Evolutionary conservation across 2,888 invertebrate genomes (phyloP).

Genomic region (Brenthis daphne): DNA sequence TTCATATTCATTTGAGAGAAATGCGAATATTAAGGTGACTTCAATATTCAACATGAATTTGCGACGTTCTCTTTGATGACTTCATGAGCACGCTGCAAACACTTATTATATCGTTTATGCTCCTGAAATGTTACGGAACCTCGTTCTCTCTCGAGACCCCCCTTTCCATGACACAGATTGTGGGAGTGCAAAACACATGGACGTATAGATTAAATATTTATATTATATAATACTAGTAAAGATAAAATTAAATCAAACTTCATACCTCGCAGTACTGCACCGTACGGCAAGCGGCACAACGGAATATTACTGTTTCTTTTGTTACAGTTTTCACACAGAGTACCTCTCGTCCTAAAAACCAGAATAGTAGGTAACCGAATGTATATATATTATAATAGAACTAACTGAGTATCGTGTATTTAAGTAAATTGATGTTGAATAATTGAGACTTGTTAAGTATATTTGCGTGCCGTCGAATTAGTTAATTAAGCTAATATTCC

Average conservation of each 20-base stretch:
- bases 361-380: not conserved
- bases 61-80: not conserved
- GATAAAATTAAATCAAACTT: conserved; percentile 5
- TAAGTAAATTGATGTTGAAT: conserved; percentile 5
- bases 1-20: conserved; percentile 11
- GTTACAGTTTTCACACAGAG: conserved; percentile 14
- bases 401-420: not conserved
- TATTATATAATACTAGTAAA: not conserved
- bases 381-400: not conserved
- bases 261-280: not conserved
- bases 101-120: not conserved
- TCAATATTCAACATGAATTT: conserved; percentile 2
- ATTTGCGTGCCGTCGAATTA: not conserved
- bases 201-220: no score
- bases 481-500: conserved; percentile 3
- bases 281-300: not conserved
- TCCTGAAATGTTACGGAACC: no score
- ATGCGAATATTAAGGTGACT: conserved; percentile 1
- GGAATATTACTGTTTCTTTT: conserved; percentile 10
- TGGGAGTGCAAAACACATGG: no score
- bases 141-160: no score
- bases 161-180: no score
- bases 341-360: conserved; percentile 12
- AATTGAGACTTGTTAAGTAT: conserved; percentile 10
- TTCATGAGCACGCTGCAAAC: not conserved